Base-by-base conservation (phyloP, 2,113 vertebrate genomes). In the Atractosteus spatula region DNA sequence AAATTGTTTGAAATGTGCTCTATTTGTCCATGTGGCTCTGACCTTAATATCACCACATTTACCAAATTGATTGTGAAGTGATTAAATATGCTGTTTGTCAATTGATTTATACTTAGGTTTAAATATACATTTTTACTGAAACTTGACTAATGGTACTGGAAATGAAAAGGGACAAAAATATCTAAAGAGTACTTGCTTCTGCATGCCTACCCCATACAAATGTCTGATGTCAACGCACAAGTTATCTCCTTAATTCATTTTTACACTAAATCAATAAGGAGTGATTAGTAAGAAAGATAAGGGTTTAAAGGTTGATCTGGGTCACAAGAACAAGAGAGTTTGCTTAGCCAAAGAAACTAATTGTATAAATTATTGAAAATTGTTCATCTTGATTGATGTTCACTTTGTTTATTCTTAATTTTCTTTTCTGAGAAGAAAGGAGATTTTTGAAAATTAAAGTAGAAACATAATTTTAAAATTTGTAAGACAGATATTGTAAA, bases 341-440 rank as follows among this genome's bases (percentile, higher is more conserved):
- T 85, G 82, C 86, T 88, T 87, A 86, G 85, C 83, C 80, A 82
- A 77, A 81, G 82, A 89, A 75, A 87, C 83, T 84, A 87, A 86
- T 90, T 85, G 85, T 87, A 88, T 90, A 85, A 88, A 89, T 89
- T 87, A 89, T 89, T 85, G 86, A 89, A 81, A 76, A 78, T 82
- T 84, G 84, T 87, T 85, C 65, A 69, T 80, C 76, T 72, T 87
- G 86, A 87, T 78, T 77, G 84, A 87, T 82, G 80, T 8, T 13
- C 11, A n/a, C 10, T 13, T 59, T 59, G 57, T 59, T 13, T 59
- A 59, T n/a, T n/a, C 12, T 13, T 59, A 5, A 59, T 3, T 13
- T 59, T 16, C 5, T 13, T 29, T 59, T 16, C 4, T 59, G 12
- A 59, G 5, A 59, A 59, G 3, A 12, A 59, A 12, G 3, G 3